Evolutionary conservation across 2,797 vertebrate species (phyloP), one percentile per base, ranked within the genome.

Genomic region (Discoglossus pictus): DNA sequence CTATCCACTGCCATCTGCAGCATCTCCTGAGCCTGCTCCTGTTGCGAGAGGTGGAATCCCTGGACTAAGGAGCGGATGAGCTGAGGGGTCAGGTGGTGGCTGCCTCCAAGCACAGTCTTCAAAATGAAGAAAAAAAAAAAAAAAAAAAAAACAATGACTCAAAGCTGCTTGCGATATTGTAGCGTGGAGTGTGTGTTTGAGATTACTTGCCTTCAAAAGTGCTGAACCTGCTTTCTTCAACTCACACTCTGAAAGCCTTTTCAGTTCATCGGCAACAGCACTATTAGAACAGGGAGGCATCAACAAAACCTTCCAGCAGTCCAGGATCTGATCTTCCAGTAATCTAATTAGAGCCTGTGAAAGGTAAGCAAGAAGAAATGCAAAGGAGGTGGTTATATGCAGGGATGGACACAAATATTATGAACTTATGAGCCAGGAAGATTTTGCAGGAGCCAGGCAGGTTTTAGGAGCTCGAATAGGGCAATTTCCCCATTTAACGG

Each of bases 251-350:
- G 68, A 67, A 16, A 98, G 77, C 1, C 0, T 6, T 16, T 79
- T 56, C 1, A 85, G 79, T 72, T 92, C 88, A 46, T 59, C 63
- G 0, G 76, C 68, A 50, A 92, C 77, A 27, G 73, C 24, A 7
- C 7, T 9, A 24, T 92, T 82, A 7, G 76, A 68, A 20, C 80
- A 73, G 7, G 76, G 38, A 0, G 93, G 92, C 0, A 93, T 75
- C 25, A 98, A 80, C 25, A 89, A 72, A 1, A 83, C 85, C 67
- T 78, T 83, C 95, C 94, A 98, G 75, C 93, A 93, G 34, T 92
- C 89, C 60, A 98, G 75, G 25, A 91, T 72, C 0, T 76, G 42
- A 1, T 18, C 83, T 73, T 94, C 92, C 83, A 98, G 86, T 4
- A 83, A 79, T 42, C 88, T 83, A 1, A 92, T 75, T 55, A 98